phyloP scores from a whole-genome alignment of 2,113 vertebrate genomes.

The Copsychus sechellarum region DNA sequence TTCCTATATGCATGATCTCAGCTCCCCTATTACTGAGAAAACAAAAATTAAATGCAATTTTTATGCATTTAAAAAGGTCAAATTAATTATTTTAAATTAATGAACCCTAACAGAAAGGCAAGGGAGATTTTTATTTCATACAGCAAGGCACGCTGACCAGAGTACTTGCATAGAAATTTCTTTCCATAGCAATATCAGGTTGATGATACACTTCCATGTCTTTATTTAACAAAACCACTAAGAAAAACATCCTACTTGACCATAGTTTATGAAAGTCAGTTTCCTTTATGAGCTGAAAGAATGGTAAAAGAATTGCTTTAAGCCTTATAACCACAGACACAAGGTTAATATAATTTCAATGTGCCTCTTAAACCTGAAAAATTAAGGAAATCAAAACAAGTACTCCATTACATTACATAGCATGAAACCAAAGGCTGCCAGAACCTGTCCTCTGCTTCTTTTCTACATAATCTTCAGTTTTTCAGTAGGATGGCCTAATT shows the following conservation, averaged over 20 bases:
- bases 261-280: background rate
- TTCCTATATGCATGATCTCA: conserved; percentile 45
- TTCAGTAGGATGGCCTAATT: background rate
- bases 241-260: background rate
- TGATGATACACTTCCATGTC: background rate
- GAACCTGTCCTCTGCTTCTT: background rate
- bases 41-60: conserved; percentile 48
- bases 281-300: background rate
- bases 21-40: conserved; percentile 57
- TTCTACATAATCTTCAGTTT: background rate
- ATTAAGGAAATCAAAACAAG: background rate
- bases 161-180: background rate
- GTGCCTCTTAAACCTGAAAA: background rate
- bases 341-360: background rate
- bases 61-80: conserved; percentile 23
- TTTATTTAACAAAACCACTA: background rate
- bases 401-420: background rate
- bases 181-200: background rate
- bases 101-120: conserved; percentile 50
- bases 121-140: background rate
- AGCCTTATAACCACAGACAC: background rate
- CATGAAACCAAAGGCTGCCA: background rate
- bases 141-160: background rate
- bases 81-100: conserved; percentile 65
- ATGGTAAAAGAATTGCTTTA: background rate